phyloP scores from a whole-genome alignment of 2,113 vertebrate species.

The Acrocephalus arundinaceus region DNA sequence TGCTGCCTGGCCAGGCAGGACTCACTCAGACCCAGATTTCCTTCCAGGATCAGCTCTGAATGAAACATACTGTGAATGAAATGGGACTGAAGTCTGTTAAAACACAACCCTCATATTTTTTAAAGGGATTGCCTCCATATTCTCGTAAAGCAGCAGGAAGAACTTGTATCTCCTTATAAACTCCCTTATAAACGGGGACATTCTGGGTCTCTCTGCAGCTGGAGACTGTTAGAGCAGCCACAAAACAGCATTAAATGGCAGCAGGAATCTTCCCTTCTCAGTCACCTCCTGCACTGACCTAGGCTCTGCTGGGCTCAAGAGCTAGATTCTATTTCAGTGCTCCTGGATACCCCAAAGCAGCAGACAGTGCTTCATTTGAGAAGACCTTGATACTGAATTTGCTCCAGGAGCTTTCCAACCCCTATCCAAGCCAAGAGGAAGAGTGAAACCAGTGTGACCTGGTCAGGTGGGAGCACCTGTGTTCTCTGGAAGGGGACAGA shows the following conservation, averaged over 20 bases:
- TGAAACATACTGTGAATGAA: not conserved
- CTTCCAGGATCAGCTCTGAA: not conserved
- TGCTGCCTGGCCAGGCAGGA: not conserved
- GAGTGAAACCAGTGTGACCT: not conserved
- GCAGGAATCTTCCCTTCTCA: not conserved
- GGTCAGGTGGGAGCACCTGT: fast-evolving
- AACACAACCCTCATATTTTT: not conserved
- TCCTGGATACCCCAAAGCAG: not conserved
- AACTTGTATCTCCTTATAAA: not conserved
- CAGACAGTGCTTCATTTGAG: not conserved
- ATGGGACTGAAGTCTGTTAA: not conserved
- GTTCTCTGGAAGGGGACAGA: not conserved
- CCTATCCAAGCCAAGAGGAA: not conserved
- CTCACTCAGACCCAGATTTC: not conserved
- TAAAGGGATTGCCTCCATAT: not conserved
- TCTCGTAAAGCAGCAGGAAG: not conserved
- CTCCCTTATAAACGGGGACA: not conserved
- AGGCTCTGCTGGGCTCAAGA: not conserved
- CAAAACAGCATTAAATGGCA: not conserved
- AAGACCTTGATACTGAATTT: not conserved
- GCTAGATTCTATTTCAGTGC: not conserved
- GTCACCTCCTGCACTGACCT: not conserved
- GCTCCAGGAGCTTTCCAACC: not conserved
- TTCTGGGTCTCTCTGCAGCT: not conserved
- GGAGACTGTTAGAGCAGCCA: not conserved